phyloP scores from a whole-genome alignment of 2,113 vertebrate species.

The Maccullochella peelii region DNA sequence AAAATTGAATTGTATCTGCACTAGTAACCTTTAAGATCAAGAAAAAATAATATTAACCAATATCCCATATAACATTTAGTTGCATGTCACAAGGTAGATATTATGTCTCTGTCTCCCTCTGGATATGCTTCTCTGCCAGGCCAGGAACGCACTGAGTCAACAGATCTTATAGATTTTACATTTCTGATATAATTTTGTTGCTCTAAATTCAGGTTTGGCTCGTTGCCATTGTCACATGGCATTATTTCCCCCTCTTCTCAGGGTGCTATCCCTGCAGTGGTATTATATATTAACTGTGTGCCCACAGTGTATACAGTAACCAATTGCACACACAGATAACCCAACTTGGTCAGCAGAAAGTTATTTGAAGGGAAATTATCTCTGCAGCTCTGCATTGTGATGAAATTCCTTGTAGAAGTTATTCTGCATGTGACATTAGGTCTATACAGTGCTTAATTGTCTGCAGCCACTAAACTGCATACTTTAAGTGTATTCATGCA shows the following conservation, averaged over 20 bases:
- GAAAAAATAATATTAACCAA: neutral
- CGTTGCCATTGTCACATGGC: neutral
- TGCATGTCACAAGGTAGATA: neutral
- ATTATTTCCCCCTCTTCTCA: neutral
- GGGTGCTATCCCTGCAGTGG: neutral
- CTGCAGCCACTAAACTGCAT: neutral
- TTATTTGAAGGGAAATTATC: conserved; percentile 25
- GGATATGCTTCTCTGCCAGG: neutral
- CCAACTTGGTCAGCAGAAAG: neutral
- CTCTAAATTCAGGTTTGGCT: neutral
- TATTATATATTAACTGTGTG: neutral
- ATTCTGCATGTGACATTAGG: neutral
- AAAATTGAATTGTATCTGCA: neutral
- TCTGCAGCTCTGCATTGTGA: neutral
- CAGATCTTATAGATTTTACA: neutral
- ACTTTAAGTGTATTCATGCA: conserved; percentile 10
- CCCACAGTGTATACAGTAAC: neutral
- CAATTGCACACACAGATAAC: conserved; percentile 7
- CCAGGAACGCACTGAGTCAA: neutral
- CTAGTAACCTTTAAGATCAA: neutral
- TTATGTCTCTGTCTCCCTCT: neutral
- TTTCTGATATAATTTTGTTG: neutral
- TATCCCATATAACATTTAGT: neutral
- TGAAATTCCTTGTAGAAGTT: neutral
- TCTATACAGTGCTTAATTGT: no score